These are phyloP conservation scores for Leptarthrus brevirostris DNA, from an alignment of 2,888 invertebrate species.

Conservation along the genomic window DNA sequence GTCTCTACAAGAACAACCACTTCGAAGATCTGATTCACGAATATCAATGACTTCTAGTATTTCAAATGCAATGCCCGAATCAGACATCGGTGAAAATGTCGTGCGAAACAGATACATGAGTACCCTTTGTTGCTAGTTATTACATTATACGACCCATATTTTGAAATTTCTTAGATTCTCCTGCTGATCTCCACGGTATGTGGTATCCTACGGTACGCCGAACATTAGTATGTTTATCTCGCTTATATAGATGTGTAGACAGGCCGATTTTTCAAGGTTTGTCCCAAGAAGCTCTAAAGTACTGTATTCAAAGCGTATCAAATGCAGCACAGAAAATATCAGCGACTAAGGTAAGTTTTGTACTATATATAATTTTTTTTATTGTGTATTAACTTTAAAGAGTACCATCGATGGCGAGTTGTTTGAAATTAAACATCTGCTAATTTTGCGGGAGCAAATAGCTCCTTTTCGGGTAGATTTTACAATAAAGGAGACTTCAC, in stretches of 20 bases:
- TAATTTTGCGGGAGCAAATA: conserved; percentile 97
- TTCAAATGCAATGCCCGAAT: conserved; percentile 78
- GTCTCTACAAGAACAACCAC: conserved; percentile 72
- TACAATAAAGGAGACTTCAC: conserved; percentile 88
- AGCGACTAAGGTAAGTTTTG: conserved; percentile 74
- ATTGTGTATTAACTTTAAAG: no score
- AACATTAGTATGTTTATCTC: conserved; percentile 92
- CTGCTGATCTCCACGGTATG: conserved; percentile 98
- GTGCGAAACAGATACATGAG: conserved; percentile 62
- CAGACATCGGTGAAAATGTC: conserved; percentile 73
- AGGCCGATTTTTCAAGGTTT: conserved; percentile 95
- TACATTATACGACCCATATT: neutral
- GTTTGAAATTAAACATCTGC: conserved; percentile 97
- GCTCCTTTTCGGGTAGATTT: conserved; percentile 98
- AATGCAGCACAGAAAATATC: conserved; percentile 84
- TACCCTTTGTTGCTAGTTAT: neutral
- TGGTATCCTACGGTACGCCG: conserved; percentile 99
- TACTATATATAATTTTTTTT: conserved; percentile 3
- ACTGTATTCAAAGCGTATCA: conserved; percentile 91
- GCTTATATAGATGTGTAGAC: conserved; percentile 89
- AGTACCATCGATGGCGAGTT: conserved; percentile 91
- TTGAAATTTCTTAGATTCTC: conserved; percentile 71
- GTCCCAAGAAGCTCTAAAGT: conserved; percentile 93
- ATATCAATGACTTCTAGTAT: conserved; percentile 76
- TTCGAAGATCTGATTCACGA: conserved; percentile 75